These are phyloP conservation scores for Agrochola macilenta DNA, from an alignment of 2,888 invertebrate species.

Conservation along the genomic window DNA sequence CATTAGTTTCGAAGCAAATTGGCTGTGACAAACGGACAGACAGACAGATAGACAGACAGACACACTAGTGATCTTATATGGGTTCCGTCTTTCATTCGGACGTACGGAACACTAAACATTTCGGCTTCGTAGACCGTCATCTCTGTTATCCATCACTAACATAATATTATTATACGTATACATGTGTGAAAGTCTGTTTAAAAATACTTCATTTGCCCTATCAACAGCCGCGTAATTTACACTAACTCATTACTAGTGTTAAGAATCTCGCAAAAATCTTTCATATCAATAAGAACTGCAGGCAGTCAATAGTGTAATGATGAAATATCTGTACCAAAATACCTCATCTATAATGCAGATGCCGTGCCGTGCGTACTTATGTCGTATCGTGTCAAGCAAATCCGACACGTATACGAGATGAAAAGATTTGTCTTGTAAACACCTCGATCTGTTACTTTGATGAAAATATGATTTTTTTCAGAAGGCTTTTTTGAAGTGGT, in stretches of 20 bases:
- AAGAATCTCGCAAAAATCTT: not conserved
- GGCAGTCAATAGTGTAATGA: constrained; percentile 57
- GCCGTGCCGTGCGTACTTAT: constrained; percentile 8
- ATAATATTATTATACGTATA: no score
- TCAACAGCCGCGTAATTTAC: not conserved
- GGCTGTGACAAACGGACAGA: no score
- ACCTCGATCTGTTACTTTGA: constrained; percentile 26
- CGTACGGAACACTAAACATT: no score
- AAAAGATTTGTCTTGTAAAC: constrained; percentile 54
- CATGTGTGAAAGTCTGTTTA: no score
- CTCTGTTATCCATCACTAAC: no score
- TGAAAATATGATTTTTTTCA: constrained; percentile 13
- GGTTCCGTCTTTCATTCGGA: no score
- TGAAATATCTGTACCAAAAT: constrained; percentile 67
- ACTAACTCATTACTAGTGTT: not conserved
- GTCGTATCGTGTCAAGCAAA: constrained; percentile 1
- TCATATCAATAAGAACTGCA: not conserved
- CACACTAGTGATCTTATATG: no score
- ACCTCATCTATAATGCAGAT: constrained; percentile 64
- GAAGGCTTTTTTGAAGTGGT: not conserved
- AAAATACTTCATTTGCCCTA: no score
- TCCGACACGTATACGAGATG: constrained; percentile 68
- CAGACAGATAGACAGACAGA: no score
- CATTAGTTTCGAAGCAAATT: no score
- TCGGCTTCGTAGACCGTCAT: no score